Evolutionary conservation across 2,797 vertebrate genomes (phyloP), one percentile per base, ranked within the genome.

Genomic region (Helarctos malayanus): DNA sequence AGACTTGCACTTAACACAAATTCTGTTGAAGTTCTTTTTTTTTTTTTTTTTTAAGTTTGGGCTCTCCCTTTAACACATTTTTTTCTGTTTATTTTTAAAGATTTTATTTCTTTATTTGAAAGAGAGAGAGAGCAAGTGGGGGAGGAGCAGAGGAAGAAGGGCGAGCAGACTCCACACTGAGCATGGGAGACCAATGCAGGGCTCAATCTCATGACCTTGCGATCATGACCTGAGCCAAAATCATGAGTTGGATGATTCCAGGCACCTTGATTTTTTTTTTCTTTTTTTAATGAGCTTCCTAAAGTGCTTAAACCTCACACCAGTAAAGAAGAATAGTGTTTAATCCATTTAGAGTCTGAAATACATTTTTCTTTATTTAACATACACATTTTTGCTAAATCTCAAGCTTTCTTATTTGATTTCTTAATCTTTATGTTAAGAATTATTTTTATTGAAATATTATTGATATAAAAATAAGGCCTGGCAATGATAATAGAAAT

Each of bases 401-500:
- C 18, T 91, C 49, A 61, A 92, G 75, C 4, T 89, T 83, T 81
- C 13, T 89, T 76, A 88, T 80, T 86, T 87, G 49, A 84, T 88
- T 89, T 88, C 84, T 88, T 79, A 95, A 94, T 89, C 52, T 94
- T 92, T 79, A 1, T 82, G 49, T 63, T 79, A 93, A 23, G 25
- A 75, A 93, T 69, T 95, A 47, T 47, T 86, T 95, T 92, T 75
- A 94, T 49, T 89, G 41, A 89, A 89, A 10, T 27, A 89, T 92
- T 96, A 95, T 63, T 80, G 87, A 92, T 61, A 63, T 90, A 75
- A 96, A 79, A 94, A 88, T 61, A 79, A 92, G 19, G 88, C 52
- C 45, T 68, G 27, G 5, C 15, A 86, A 83, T 95, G 49, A 96
- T 61, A 94, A 88, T n/a, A 79, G 71, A 65, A 47, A 81, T 76